Base-by-base conservation (phyloP, 2,888 invertebrate genomes). In the Hofmannophila pseudospretella region DNA sequence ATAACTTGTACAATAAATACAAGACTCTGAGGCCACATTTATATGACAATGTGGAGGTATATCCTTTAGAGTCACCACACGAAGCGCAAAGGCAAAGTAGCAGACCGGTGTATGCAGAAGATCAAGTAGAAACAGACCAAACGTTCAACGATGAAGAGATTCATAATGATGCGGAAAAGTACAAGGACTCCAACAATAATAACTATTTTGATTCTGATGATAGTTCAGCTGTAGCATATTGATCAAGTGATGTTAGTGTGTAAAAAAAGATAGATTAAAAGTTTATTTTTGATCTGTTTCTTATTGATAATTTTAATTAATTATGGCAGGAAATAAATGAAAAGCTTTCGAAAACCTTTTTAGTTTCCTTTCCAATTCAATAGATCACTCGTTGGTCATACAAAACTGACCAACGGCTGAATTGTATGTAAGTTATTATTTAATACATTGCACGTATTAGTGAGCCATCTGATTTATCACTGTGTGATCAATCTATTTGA, bases 111-210 rank as follows among this genome's bases (percentile, higher is more conserved):
- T 55, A 64, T 5, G 54, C 53, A 20, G 65, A 68, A 13, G 60
- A 64, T 40, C 46, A 56, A 1, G 49, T 47, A 12, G 67, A 63
- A 37, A 41, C 61, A 12, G 62, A 67, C 34, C 63, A 66, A 22
- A 53, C 54, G 41, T 66, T 62, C 16, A 66, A 71, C 43, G 67
- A 76, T 39, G 66, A 74, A 36, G 71, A 71, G 40, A 41, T 55
- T 11, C 60, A 60, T 10, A 60, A 54, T 38, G 49, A 58, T 20
- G 37, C 37, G 19, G 45, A 50, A 10, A 65, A 59, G 36, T 63
- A 60, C 41, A 71, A 53, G 41, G 75, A 75, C 44, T 51, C 56
- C 1, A 77, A 76, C 51, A 77, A 74, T 39, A 72, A 75, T 43
- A 66, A 74, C 23, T 55, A 61, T 42, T 52, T 66, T 32, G 74